Base-by-base conservation (phyloP, 2,888 invertebrate genomes). In the Ophion slaviceki region DNA sequence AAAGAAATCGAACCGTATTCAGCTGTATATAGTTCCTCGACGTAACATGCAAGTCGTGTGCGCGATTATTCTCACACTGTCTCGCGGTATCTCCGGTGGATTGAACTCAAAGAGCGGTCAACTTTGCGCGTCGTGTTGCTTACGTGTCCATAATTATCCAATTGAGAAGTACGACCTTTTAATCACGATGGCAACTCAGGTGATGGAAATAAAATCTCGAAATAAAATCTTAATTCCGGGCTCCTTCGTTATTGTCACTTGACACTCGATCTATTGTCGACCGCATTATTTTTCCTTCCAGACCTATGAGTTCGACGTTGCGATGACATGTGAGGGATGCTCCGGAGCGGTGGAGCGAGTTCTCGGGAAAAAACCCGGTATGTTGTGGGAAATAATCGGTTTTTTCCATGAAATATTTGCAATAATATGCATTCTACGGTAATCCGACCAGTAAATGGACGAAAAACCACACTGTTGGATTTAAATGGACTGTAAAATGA, bases 281-380 rank as follows among this genome's bases (percentile, higher is more conserved):
- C 47, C 66, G 36, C 59, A 47, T 61, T 70, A 28, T 3, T 89
- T 89, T 76, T 78, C n/a, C 45, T 32, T 78, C 20, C 66, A 93
- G 93, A 89, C 96, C 67, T 96, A 98, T 91, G 96, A 97, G 94
- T 99, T 97, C 94, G 96, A 96, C 90, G 98, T 99, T 74, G 97
- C 96, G 92, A 99, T 99, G 99, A 98, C 98, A 4, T 99, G 99
- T 92, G 98, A 97, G 90, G 99, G 99, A 17, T 99, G 99, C 94
- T 97, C 98, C 0, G 97, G 96, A 79, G 98, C 98, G 62, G 98
- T 99, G 2, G 96, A 97, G 92, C 95, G 97, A 93, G 98, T 98
- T 57, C 95, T 99, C 20, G 96, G 95, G 81, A 98, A 98, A 86
- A 91, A 92, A 83, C 59, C 89, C 87, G 93, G 93, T 93, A 86